Evolutionary conservation across 2,797 vertebrate genomes (phyloP).

Genomic region (Platyrinchus mystaceus): DNA sequence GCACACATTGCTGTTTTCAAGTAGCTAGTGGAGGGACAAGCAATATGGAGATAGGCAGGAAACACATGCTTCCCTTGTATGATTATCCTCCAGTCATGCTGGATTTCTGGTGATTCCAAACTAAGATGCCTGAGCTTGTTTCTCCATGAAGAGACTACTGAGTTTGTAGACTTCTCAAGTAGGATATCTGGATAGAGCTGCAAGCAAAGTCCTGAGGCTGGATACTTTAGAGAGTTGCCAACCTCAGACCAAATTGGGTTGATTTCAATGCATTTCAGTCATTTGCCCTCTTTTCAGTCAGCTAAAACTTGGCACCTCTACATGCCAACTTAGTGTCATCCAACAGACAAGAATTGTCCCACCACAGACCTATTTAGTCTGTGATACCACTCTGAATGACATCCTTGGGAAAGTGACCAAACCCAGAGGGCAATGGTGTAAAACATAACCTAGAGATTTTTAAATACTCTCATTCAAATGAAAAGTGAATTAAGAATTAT

Average conservation of each 20-base stretch:
- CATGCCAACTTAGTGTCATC: neutral
- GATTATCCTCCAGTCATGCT: neutral
- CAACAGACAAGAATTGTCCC: neutral
- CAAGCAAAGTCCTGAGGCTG: neutral
- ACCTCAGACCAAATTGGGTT: neutral
- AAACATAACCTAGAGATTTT: slow-evolving; percentile 49
- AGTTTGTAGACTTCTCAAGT: neutral
- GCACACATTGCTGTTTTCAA: neutral
- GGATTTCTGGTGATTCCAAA: neutral
- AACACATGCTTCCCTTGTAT: neutral
- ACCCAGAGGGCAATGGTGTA: neutral
- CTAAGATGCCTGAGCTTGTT: neutral
- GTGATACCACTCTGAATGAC: neutral
- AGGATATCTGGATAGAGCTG: neutral
- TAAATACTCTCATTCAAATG: slow-evolving; percentile 55
- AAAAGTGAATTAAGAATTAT: slow-evolving; percentile 66
- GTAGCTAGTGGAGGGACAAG: neutral
- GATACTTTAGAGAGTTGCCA: neutral
- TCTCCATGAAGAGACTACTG: neutral
- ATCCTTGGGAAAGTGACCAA: slow-evolving; percentile 1
- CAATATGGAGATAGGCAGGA: neutral
- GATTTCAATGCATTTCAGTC: neutral
- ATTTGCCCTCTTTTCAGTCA: neutral
- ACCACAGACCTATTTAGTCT: neutral
- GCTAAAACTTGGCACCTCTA: neutral